A percentile compares a stretch with the other conserved stretches of the same genome.
These are phyloP conservation scores for Parnassius mnemosyne DNA, from an alignment of 2,888 invertebrate species.

Conservation along the genomic window DNA sequence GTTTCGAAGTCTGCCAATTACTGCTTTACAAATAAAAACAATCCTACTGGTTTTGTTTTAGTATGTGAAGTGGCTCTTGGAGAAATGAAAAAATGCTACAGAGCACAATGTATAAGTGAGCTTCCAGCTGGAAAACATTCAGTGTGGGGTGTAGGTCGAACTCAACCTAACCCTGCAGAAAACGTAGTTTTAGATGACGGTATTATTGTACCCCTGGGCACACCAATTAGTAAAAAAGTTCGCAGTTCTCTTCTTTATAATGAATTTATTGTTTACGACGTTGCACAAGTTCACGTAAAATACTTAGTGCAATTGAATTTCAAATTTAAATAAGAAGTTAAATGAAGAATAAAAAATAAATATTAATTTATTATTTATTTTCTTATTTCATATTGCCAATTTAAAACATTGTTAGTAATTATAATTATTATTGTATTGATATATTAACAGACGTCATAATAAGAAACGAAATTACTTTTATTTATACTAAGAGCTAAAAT, in stretches of 20 bases:
- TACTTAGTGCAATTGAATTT: slow-evolving; percentile 90
- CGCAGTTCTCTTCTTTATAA: slow-evolving; percentile 88
- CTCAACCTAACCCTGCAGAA: slow-evolving; percentile 87
- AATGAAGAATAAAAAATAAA: too few relatives aligned
- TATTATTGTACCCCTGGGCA: slow-evolving; percentile 86
- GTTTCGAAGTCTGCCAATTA: slow-evolving; percentile 98
- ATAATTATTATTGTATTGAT: neutral
- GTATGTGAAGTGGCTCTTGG: slow-evolving; percentile 97
- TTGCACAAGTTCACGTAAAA: slow-evolving; percentile 93
- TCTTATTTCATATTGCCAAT: too few relatives aligned
- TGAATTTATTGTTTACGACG: slow-evolving; percentile 97
- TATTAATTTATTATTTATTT: neutral
- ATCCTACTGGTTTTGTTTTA: slow-evolving; percentile 89
- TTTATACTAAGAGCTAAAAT: too few relatives aligned
- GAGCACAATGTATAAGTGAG: slow-evolving; percentile 87
- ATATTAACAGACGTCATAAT: neutral
- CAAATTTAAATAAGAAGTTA: slow-evolving; percentile 16
- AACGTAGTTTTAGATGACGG: slow-evolving; percentile 24
- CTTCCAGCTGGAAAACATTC: slow-evolving; percentile 92
- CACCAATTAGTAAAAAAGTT: slow-evolving; percentile 62
- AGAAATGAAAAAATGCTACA: slow-evolving; percentile 75
- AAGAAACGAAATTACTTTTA: neutral
- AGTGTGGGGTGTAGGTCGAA: slow-evolving; percentile 91
- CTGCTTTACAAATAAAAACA: slow-evolving; percentile 86
- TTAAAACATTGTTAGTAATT: neutral